Base-by-base conservation (phyloP, 2,113 vertebrate species). In the Chauna torquata region DNA sequence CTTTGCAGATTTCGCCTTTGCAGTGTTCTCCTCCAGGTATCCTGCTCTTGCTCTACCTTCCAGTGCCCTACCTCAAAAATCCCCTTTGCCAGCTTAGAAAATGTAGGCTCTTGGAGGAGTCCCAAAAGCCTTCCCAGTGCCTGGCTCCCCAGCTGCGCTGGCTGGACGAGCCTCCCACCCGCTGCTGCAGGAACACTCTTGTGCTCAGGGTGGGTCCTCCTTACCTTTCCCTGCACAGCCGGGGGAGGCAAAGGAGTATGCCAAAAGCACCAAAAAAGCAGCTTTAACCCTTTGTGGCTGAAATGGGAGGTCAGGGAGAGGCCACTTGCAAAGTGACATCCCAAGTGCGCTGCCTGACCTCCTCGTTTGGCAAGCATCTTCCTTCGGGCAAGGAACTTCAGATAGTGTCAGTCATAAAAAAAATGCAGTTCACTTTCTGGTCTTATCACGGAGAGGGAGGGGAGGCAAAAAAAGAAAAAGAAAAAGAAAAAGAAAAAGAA, bases 251-350 rank as follows among this genome's bases (percentile, higher is more conserved):
- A 85, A 93, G 86, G 86, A 75, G 55, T 45, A 55, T 8, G 12
- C 24, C 45, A 77, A 52, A 45, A 45, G 69, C 25, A 72, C 86
- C 80, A 94, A 94, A 96, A 97, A 95, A 42, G 75, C 90, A 88
- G 86, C 57, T 96, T 97, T 95, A 98, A 96, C 90, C 78, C 87
- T 96, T 91, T 70, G 83, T 57, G 5, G 88, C 50, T 75, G 74
- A 82, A 90, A 3, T 2, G 6, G 59, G 89, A 93, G 94, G 93
- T 96, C 94, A 94, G 59, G 8, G 30, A 52, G 84, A 96, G 91
- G 95, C 86, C 22, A 8, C 45, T 70, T 61, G 23, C 92, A 71
- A 69, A 0, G 0, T 40, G 57, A 47, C 49, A 65, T 79, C 27
- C 77, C 57, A 17, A 6, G 16, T 10, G n/a, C 40, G 11, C 17